A percentile compares a stretch with the other conserved stretches of the same genome.
These are phyloP conservation scores for Toxotes lorentzi DNA, from an alignment of 2,797 vertebrate genomes.

Conservation along the genomic window DNA sequence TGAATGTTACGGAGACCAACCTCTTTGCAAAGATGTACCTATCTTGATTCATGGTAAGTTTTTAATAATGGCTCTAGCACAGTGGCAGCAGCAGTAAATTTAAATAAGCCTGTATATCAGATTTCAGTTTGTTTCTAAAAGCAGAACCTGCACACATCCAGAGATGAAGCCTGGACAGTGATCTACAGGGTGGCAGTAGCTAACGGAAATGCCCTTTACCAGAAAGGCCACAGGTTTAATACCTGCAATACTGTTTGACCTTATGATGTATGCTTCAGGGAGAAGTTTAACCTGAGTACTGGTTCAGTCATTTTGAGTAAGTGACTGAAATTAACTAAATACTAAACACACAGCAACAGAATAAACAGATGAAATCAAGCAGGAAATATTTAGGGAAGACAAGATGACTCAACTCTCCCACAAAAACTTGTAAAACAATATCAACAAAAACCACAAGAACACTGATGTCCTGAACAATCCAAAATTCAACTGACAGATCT, in stretches of 20 bases:
- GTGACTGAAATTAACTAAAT: background rate
- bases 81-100: constrained; percentile 10
- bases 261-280: background rate
- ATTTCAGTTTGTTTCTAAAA: constrained; percentile 55
- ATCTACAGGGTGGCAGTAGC: constrained; percentile 1
- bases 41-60: background rate
- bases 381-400: background rate
- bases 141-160: constrained; percentile 27
- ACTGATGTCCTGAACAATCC: background rate
- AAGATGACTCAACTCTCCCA: background rate
- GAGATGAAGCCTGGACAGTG: constrained; percentile 9
- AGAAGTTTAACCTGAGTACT: background rate
- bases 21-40: background rate
- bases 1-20: background rate
- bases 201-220: constrained; percentile 19
- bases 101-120: constrained; percentile 40
- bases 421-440: background rate
- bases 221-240: constrained; percentile 46
- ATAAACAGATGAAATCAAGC: background rate
- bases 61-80: background rate
- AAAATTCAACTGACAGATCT: background rate
- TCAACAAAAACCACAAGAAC: background rate
- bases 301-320: background rate
- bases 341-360: constrained; percentile 5
- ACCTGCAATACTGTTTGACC: background rate